Evolutionary conservation across 2,113 vertebrate genomes (phyloP).

Genomic region (Camelus dromedarius): DNA sequence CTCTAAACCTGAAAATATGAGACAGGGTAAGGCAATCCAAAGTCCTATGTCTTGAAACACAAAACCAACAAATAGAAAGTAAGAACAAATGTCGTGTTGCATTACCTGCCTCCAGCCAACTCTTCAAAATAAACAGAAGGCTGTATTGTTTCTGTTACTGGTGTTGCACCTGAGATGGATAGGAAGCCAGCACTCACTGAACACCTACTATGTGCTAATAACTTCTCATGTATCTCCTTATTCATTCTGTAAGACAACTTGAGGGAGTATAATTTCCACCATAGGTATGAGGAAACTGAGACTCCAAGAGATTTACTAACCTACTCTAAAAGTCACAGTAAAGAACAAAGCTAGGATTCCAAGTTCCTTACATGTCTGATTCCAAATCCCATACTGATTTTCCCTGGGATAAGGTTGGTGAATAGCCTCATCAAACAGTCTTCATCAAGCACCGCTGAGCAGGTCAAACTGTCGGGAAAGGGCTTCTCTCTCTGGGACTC

Average conservation of each 20-base stretch:
- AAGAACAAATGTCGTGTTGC: conserved; percentile 8
- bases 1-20: background rate
- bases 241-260: conserved; percentile 19
- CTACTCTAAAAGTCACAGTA: background rate
- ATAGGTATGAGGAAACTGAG: background rate
- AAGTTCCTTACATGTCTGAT: background rate
- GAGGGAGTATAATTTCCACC: background rate
- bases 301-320: background rate
- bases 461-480: background rate
- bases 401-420: background rate
- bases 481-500: background rate
- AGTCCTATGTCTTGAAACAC: background rate
- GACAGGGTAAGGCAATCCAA: background rate
- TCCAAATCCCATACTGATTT: background rate
- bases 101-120: background rate
- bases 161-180: background rate
- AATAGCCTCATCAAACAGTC: background rate
- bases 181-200: background rate
- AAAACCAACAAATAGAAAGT: background rate
- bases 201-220: background rate
- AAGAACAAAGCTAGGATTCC: background rate
- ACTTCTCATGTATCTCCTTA: background rate
- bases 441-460: background rate
- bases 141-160: background rate
- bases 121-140: background rate